Evolutionary conservation across 37 sponge, comb jelly and placozoan species (phyloP).

Genomic region (Beroe ovata): DNA sequence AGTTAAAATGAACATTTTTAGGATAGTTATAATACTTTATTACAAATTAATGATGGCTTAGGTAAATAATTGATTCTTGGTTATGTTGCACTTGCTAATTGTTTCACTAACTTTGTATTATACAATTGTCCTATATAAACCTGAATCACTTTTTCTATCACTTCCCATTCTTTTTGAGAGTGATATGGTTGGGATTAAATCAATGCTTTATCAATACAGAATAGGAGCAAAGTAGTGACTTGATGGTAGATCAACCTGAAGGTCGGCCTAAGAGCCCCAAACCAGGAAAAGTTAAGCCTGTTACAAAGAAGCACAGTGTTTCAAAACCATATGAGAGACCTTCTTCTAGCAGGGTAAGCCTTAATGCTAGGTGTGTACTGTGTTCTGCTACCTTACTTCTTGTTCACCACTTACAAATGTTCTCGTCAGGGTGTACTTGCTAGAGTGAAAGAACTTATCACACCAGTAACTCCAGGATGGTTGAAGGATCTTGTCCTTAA

Average conservation of each 20-base stretch:
- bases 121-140: no score
- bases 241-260: constrained; percentile 63
- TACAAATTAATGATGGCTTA: no score
- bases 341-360: constrained; percentile 38
- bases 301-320: constrained; percentile 64
- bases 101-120: no score
- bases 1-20: not conserved
- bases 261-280: constrained; percentile 55
- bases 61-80: no score
- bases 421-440: constrained; percentile 42
- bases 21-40: no score
- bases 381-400: no score
- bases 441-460: constrained; percentile 42
- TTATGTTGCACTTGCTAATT: no score
- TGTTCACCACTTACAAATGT: no score
- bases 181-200: constrained; percentile 13
- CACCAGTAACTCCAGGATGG: constrained; percentile 64
- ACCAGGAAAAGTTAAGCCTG: constrained; percentile 64
- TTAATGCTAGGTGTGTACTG: no score
- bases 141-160: no score
- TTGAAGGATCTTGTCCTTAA: constrained; percentile 36
- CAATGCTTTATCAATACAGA: no score
- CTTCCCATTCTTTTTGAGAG: no score
- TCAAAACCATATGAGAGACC: constrained; percentile 64
- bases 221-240: not conserved